Conservation (phyloP, 2,888 invertebrate genomes). For the Sarcophaga caerulescens region DNA sequence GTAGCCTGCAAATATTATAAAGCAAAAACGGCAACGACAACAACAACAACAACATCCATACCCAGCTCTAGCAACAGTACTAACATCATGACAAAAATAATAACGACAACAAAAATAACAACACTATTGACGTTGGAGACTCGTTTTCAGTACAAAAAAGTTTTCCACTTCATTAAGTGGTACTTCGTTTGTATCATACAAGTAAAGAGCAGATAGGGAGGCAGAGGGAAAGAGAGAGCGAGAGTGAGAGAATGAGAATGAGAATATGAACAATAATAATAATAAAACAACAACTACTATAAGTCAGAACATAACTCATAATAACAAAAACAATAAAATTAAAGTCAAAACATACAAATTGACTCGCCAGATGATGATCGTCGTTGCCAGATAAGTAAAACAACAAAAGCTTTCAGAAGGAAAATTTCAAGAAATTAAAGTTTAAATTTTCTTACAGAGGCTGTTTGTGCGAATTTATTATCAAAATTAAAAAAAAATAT, state of each 20-base stretch:
- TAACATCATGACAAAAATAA: slow-evolving; percentile 41
- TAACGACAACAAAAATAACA: slow-evolving; percentile 14
- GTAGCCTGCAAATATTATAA: slow-evolving; percentile 57
- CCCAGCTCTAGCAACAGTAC: not conserved
- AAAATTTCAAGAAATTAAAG: no score
- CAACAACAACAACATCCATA: slow-evolving; percentile 19
- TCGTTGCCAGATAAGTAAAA: slow-evolving; percentile 31
- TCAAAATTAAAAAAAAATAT: no score
- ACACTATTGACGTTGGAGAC: slow-evolving; percentile 29
- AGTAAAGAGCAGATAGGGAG: slow-evolving; percentile 30
- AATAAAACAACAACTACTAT: slow-evolving; percentile 47
- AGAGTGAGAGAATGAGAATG: slow-evolving; percentile 3
- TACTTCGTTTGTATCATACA: slow-evolving; percentile 64
- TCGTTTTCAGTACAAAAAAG: slow-evolving; percentile 63
- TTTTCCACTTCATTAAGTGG: slow-evolving; percentile 69
- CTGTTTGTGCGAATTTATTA: no score
- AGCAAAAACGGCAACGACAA: slow-evolving; percentile 35
- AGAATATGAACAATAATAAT: slow-evolving; percentile 38
- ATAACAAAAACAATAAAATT: slow-evolving; percentile 51
- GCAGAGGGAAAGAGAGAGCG: not conserved
- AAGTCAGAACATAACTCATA: not conserved
- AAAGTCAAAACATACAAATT: slow-evolving; percentile 26
- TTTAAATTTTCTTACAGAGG: no score
- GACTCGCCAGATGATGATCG: not conserved
- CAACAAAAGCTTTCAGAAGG: not conserved